Conservation (phyloP, 2,797 vertebrate species). For the Karalla daura region DNA sequence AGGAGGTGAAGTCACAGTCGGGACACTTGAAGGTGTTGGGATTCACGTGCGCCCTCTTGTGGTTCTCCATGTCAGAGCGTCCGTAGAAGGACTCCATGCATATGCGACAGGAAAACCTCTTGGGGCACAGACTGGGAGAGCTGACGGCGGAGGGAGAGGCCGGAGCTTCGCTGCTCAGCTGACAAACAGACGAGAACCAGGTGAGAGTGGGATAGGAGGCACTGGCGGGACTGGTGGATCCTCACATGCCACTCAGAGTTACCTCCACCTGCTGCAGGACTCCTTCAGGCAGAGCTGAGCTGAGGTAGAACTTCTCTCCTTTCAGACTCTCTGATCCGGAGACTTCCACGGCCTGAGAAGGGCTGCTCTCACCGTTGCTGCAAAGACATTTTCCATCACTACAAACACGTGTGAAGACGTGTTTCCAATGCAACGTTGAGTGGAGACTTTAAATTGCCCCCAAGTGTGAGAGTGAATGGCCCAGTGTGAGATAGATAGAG, state of each 20-base stretch:
- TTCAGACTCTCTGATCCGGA: conserved; percentile 81
- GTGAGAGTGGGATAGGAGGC: conserved; percentile 15
- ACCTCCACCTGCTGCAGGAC: conserved; percentile 91
- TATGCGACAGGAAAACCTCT: conserved; percentile 97
- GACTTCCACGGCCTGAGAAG: conserved; percentile 79
- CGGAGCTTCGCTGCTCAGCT: conserved; percentile 87
- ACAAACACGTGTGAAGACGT: conserved; percentile 1
- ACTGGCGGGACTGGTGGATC: not conserved
- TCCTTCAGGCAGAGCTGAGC: conserved; percentile 80
- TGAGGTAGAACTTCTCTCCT: conserved; percentile 87
- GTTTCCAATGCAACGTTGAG: too few relatives aligned
- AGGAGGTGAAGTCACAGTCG: conserved; percentile 92
- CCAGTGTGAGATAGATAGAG: too few relatives aligned
- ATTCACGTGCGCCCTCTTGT: conserved; percentile 96
- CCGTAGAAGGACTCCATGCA: conserved; percentile 94
- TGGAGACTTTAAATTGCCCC: too few relatives aligned
- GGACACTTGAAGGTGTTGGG: conserved; percentile 95
- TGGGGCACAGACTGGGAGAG: conserved; percentile 78
- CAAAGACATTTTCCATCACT: conserved; percentile 34
- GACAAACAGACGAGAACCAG: conserved; percentile 15
- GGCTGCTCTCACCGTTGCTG: conserved; percentile 79
- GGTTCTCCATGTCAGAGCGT: conserved; percentile 98
- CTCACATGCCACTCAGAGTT: conserved; percentile 29
- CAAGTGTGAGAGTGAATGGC: too few relatives aligned
- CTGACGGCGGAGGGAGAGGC: conserved; percentile 76